Base-by-base conservation (phyloP, 1,140 invertebrate species). In the Prorops nasuta region DNA sequence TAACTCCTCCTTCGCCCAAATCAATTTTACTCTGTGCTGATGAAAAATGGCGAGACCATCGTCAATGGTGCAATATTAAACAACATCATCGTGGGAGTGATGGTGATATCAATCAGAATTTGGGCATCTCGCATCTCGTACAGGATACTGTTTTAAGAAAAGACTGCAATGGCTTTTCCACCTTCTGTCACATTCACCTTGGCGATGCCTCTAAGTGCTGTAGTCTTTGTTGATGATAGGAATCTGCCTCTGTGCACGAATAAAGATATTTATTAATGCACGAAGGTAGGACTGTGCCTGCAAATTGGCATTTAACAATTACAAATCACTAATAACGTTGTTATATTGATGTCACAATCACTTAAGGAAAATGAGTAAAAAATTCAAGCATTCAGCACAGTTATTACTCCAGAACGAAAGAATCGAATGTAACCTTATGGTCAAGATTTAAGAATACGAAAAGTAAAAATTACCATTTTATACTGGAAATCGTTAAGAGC, bases 151-250 rank as follows among this genome's bases (percentile, higher is more conserved):
- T 72, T 59, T 58, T 74, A 2, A 56, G 73, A 19, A 77, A 78
- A 37, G 72, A 72, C 3, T 79, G 78, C 59, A 60, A 56, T 16
- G 76, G 71, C n/a, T 17, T 81, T 41, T 76, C 78, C 3, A 66
- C 75, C 0, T 76, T 83, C 34, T 84, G 83, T 58, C 79, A 80
- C 21, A 72, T 81, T 34, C 82, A 84, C 62, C 67, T 83, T 31
- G 79, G 79, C 36, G 79, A 81, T 42, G 71, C 79, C 16, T 80
- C 79, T 21, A 83, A 83, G 58, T 82, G 81, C 51, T 82, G 82
- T 60, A 83, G 79, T 63, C 79, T 82, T 44, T 83, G 81, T 77
- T 84, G 75, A 80, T 76, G 45, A 63, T 61, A 14, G 43, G 37
- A 6, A 35, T 14, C 2, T 12, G 21, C 10, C 10, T 10, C 24